These are phyloP conservation scores for Anthoscopus minutus DNA, from an alignment of 2,113 vertebrate genomes.

Conservation along the genomic window DNA sequence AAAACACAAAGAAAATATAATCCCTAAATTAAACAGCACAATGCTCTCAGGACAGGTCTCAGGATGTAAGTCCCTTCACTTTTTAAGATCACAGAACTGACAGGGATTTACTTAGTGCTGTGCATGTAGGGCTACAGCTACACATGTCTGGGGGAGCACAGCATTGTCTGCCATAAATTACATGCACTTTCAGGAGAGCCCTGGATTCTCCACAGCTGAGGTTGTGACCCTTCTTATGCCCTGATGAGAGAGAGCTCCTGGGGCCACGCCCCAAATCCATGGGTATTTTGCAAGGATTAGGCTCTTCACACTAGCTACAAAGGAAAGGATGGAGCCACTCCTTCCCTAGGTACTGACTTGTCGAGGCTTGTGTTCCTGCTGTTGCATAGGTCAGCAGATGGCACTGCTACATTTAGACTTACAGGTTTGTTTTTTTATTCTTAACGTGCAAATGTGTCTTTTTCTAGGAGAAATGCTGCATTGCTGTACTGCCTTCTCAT, in stretches of 20 bases:
- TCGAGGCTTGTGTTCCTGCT: background rate
- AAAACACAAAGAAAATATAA: background rate
- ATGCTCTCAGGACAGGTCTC: background rate
- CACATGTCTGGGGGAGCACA: background rate
- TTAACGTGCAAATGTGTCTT: background rate
- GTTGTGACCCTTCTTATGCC: background rate
- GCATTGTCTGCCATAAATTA: background rate
- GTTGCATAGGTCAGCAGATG: conserved; percentile 61
- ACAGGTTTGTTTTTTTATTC: background rate
- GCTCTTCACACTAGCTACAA: background rate
- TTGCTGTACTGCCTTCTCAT: background rate
- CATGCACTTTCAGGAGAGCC: background rate
- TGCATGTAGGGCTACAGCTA: background rate
- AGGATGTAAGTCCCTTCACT: background rate
- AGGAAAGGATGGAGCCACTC: background rate
- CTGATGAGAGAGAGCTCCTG: background rate
- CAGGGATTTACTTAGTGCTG: background rate
- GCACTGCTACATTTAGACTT: conserved; percentile 62
- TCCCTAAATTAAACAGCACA: background rate
- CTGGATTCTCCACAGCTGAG: background rate
- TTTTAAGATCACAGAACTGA: background rate
- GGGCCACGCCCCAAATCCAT: background rate
- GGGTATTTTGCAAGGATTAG: background rate
- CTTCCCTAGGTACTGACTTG: background rate
- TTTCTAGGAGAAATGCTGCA: conserved; percentile 28